A percentile compares a stretch with the other conserved stretches of the same genome.
Conservation (phyloP, 2,797 vertebrate genomes). For the Champsocephalus esox region DNA sequence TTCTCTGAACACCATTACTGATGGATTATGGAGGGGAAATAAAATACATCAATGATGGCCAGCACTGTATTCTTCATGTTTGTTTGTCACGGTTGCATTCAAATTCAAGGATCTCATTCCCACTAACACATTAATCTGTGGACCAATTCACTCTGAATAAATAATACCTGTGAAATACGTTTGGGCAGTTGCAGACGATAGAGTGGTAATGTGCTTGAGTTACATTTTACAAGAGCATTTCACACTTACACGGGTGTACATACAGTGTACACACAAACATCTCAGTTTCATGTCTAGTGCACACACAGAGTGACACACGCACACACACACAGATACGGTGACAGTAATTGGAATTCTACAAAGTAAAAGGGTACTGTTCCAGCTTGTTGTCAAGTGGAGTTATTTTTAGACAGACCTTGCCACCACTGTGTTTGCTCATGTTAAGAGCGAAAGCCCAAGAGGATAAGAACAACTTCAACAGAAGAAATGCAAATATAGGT, state of each 20-base stretch:
- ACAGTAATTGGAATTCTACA: conserved; percentile 87
- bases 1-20: not conserved
- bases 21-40: conserved; percentile 25
- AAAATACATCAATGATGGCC: conserved; percentile 6
- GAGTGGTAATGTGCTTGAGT: conserved; percentile 45
- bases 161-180: conserved; percentile 48
- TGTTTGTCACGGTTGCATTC: conserved; percentile 25
- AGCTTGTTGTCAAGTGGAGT: conserved; percentile 79
- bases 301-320: conserved; percentile 38
- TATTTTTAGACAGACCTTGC: conserved; percentile 83
- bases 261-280: conserved; percentile 40
- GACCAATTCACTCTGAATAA: conserved; percentile 45
- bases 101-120: conserved; percentile 28
- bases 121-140: conserved; percentile 43
- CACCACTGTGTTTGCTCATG: conserved; percentile 75
- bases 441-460: conserved; percentile 74
- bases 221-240: conserved; percentile 35
- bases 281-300: conserved; percentile 48
- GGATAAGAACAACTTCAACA: conserved; percentile 73
- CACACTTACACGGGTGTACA: conserved; percentile 33
- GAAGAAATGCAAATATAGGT: conserved; percentile 63
- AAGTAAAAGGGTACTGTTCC: conserved; percentile 79
- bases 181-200: conserved; percentile 27
- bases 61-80: conserved; percentile 1
- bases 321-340: conserved; percentile 57